Percentiles rank a stretch among this genome's conserved stretches.
Evolutionary conservation across 1,140 invertebrate genomes (phyloP).

Genomic region (Heliconius himera): DNA sequence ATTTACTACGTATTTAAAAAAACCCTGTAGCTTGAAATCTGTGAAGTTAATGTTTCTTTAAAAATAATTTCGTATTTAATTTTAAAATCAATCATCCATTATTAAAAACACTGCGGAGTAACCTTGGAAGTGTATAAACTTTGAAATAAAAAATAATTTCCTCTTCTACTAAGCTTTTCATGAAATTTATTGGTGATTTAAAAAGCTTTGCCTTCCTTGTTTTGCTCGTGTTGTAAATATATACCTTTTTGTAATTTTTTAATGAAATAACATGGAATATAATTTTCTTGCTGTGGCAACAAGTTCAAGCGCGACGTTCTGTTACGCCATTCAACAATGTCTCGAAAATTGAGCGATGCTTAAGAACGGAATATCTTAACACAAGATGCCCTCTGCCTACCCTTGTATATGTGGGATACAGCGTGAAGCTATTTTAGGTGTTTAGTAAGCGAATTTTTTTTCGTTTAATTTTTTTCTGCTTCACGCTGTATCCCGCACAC

Average conservation of each 20-base stretch:
- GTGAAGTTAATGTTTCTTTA: not conserved
- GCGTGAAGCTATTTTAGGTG: no score
- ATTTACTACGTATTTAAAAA: no score
- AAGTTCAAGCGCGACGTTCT: no score
- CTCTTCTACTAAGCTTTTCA: not conserved
- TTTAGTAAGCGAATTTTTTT: no score
- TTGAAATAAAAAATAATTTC: constrained; percentile 13
- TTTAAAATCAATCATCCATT: not conserved
- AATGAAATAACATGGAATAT: not conserved
- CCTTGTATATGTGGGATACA: no score
- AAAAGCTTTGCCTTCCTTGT: not conserved
- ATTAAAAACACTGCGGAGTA: not conserved
- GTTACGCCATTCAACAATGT: no score
- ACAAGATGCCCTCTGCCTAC: no score
- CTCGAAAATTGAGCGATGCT: no score
- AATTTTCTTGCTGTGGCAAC: not conserved
- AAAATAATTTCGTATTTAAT: not conserved
- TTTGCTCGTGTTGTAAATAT: not conserved
- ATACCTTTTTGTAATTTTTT: no score
- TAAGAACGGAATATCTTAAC: no score
- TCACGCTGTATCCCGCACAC: no score
- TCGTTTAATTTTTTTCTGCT: no score
- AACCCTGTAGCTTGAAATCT: not conserved
- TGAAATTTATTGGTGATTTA: not conserved
- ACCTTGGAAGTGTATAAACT: constrained; percentile 1